These are phyloP conservation scores for Pyrrhopygopsis socrates DNA, from an alignment of 2,888 invertebrate species.

Conservation along the genomic window DNA sequence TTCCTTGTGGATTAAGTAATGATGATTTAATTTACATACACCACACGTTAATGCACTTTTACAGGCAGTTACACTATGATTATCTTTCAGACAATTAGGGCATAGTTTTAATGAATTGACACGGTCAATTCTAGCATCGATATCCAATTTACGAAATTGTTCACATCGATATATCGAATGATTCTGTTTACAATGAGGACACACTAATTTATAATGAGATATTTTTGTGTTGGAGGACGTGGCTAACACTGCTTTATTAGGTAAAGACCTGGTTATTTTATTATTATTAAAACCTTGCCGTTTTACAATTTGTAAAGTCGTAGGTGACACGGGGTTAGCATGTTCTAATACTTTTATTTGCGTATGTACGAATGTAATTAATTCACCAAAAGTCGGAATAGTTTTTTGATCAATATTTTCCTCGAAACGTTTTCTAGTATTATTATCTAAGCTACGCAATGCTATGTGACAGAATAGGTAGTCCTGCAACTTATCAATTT, in stretches of 20 bases:
- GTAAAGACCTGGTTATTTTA: background rate
- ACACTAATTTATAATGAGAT: slow-evolving; percentile 2
- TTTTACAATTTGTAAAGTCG: no score
- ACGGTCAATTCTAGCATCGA: slow-evolving; percentile 21
- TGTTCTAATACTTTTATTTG: slow-evolving; percentile 41
- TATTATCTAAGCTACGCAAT: slow-evolving; percentile 26
- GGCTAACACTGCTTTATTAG: background rate
- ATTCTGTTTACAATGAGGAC: slow-evolving; percentile 13
- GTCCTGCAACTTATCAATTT: slow-evolving; percentile 36
- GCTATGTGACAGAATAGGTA: slow-evolving; percentile 55
- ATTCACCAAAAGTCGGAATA: slow-evolving; percentile 31
- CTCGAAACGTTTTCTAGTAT: slow-evolving; percentile 44
- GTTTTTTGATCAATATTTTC: slow-evolving; percentile 42
- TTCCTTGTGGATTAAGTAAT: slow-evolving; percentile 11
- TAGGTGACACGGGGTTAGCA: background rate
- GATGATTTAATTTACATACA: slow-evolving; percentile 2
- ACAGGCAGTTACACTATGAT: background rate
- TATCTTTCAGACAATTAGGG: slow-evolving; percentile 11
- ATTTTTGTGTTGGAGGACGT: background rate
- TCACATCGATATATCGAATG: slow-evolving; percentile 29
- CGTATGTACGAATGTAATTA: slow-evolving; percentile 34
- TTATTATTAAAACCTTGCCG: no score
- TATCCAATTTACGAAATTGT: slow-evolving; percentile 20
- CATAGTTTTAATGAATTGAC: slow-evolving; percentile 21
- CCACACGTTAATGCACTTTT: slow-evolving; percentile 8